Percentiles rank a stretch among this genome's conserved stretches.
Conservation (phyloP, 2,113 vertebrate species). For the Edolisoma coerulescens region DNA sequence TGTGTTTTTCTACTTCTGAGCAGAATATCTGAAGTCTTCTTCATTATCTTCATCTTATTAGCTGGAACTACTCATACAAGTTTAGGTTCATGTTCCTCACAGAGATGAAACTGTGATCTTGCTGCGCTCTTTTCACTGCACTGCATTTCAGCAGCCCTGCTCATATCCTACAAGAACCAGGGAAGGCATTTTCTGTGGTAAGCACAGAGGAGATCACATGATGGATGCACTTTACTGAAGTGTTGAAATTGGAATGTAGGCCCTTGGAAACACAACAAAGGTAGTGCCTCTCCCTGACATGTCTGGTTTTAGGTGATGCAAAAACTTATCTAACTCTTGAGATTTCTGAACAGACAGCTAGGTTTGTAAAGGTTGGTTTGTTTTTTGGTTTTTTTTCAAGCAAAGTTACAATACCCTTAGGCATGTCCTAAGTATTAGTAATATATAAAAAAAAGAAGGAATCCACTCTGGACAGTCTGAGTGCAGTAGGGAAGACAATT, state of each 20-base stretch:
- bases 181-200: background rate
- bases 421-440: background rate
- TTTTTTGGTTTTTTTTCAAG: background rate
- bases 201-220: background rate
- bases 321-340: background rate
- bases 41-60: background rate
- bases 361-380: background rate
- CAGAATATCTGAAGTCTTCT: background rate
- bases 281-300: background rate
- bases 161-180: background rate
- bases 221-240: no score
- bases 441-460: background rate
- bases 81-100: background rate
- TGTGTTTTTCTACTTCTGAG: background rate
- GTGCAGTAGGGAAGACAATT: background rate
- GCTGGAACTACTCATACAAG: background rate
- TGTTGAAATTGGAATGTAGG: background rate
- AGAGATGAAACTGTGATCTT: background rate
- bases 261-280: background rate
- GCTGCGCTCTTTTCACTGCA: background rate
- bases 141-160: background rate
- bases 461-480: background rate
- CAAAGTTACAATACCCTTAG: background rate
- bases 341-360: background rate
- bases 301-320: background rate